Evolutionary conservation across 2,888 invertebrate species (phyloP), one percentile per base, ranked within the genome.

Genomic region (Stenodera caucasica): DNA sequence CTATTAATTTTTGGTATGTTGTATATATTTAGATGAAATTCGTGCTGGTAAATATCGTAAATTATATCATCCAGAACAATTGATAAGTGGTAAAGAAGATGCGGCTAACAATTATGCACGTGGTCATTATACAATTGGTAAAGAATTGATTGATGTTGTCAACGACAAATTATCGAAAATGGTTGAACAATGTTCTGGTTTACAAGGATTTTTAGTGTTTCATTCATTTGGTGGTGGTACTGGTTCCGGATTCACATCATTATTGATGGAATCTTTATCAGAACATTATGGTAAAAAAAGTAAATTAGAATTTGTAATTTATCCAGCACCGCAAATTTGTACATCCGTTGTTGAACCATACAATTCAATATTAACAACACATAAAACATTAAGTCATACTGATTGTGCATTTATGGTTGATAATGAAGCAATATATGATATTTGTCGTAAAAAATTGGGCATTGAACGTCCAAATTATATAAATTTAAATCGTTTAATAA

Each of bases 331-430:
- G 26, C 84, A 92, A 86, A 91, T 90, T 23, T 90, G 90, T 11
- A 90, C 90, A 6, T 90, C 90, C 14, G 90, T 91, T 2, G 90
- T 91, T 51, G 91, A 91, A 80, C 96, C 96, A 0, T 96, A 96
- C 84, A 96, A 96, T 81, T 94, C 95, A 0, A 94, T 96, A 76
- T 82, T 96, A 68, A 95, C 94, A 15, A 96, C 96, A 6, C 96
- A 96, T 82, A 95, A 94, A 1, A 94, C 94, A 0, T 80, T 90
- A 70, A 89, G 89, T 79, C 94, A 94, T 81, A 91, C 91, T 0
- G 93, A 94, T 81, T 94, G 93, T 81, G 91, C 93, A 57, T 94
- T 94, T 81, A 93, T 93, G 93, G 93, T 92, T n/a, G 94, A 94
- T 82, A 94, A 94, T 78, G 91, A 87, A 81, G 92, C 86, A 77